Conservation (phyloP, 1,140 invertebrate species). For the Chironomus tepperi region DNA sequence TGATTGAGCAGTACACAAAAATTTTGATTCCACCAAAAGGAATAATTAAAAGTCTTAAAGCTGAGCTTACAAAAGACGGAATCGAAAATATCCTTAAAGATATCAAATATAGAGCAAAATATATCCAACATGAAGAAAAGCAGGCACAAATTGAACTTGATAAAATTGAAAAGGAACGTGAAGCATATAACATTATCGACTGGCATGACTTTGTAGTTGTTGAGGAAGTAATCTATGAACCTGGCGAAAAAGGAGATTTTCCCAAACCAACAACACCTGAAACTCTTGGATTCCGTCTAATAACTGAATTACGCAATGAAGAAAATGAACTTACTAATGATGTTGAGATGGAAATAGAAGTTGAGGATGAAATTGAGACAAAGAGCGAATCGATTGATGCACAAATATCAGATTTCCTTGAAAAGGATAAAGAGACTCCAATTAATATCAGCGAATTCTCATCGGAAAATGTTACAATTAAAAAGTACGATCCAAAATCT, state of each 20-base stretch:
- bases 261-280: slow-evolving; percentile 94
- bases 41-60: slow-evolving; percentile 69
- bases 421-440: too few relatives aligned
- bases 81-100: slow-evolving; percentile 75
- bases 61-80: slow-evolving; percentile 51
- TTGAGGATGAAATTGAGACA: slow-evolving; percentile 48
- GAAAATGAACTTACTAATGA: slow-evolving; percentile 55
- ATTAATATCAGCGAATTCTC: too few relatives aligned
- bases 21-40: slow-evolving; percentile 89
- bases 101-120: slow-evolving; percentile 91
- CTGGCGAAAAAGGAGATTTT: slow-evolving; percentile 89
- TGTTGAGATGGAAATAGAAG: slow-evolving; percentile 56
- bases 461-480: slow-evolving; percentile 85
- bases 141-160: slow-evolving; percentile 87
- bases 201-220: slow-evolving; percentile 99
- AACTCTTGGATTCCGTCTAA: slow-evolving; percentile 87
- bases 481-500: slow-evolving; percentile 96
- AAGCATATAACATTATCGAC: slow-evolving; percentile 96
- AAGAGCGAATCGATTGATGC: too few relatives aligned
- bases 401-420: too few relatives aligned
- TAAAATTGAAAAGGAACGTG: slow-evolving; percentile 42
- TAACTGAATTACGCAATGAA: slow-evolving; percentile 59
- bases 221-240: slow-evolving; percentile 98
- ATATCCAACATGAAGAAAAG: slow-evolving; percentile 89
- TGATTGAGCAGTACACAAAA: slow-evolving; percentile 97